Evolutionary conservation across 2,888 invertebrate genomes (phyloP), one percentile per base, ranked within the genome.

Genomic region (Argyra leucocephala): DNA sequence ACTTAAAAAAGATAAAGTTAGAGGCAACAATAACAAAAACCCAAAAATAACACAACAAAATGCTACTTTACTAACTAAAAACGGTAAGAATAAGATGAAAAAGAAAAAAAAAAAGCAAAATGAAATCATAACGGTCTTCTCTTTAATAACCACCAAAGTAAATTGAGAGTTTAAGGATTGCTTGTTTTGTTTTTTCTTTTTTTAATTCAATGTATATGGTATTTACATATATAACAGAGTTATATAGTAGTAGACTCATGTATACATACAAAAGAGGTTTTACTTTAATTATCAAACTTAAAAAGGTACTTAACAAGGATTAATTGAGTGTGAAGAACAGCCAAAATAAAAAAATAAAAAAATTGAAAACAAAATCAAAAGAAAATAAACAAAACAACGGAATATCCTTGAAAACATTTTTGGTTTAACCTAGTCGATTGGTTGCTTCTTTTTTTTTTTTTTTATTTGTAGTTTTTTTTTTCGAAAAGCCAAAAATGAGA

Each of bases 241-340:
- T n/a, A n/a, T n/a, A n/a, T n/a, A n/a, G n/a, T n/a, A n/a, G n/a
- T n/a, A n/a, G n/a, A n/a, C n/a, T n/a, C 31, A 31, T 31, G 31
- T 7, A 31, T 31, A n/a, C n/a, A n/a, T n/a, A n/a, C n/a, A n/a
- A 5, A 48, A 15, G 48, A 48, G 48, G n/a, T 48, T 48, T 48
- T 48, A 48, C 48, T 48, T 48, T 48, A 48, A 48, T 48, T 48
- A 48, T 48, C 48, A 48, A 48, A 48, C 48, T 48, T 48, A 48
- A 48, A 48, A 48, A 48, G 48, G 48, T 48, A 48, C 48, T 48
- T 48, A 48, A 48, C 48, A 48, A 48, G 48, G 48, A 48, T 48
- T 48, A 48, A 48, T 48, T 48, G 48, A 48, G 48, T 48, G 48
- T 48, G 48, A 48, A 48, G 48, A 48, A 31, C 31, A 31, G 12